Evolutionary conservation across 2,888 invertebrate genomes (phyloP), one percentile per base, ranked within the genome.

Genomic region (Cinara cedri): DNA sequence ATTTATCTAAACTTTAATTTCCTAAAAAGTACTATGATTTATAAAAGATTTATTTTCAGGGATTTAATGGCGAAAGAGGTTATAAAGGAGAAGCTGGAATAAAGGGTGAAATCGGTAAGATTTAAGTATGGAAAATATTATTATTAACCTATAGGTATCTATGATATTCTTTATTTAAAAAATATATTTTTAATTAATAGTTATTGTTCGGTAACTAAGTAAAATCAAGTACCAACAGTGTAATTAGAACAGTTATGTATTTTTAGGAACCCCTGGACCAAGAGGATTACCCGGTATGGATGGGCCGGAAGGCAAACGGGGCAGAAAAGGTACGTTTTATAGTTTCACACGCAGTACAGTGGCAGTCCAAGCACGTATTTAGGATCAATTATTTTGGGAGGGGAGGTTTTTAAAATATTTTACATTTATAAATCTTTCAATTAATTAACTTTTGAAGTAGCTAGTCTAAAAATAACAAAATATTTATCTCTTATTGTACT

Each of bases 261-360:
- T 26, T 54, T 13, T 14, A 78, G 78, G 95, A 8, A 86, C 88
- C 1, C 87, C 89, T 1, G 94, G 95, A 1, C 91, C 92, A 3
- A 88, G 93, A 82, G 94, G 94, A 26, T 84, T 92, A 13, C 92
- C 93, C 1, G 94, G 95, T 1, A 87, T 89, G 6, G 85, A 89
- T 8, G 95, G 94, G 0, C 89, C 91, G 0, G 92, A 94, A 84
- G 94, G 93, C 4, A 94, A 94, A 87, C 89, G 93, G 81, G 94
- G 94, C 0, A 93, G 93, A 85, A 87, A 93, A 82, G 93, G 94
- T 1, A 89, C 91, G 83, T 87, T 19, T 3, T 13, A 16, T 63
- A 63, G 42, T 51, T 63, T 3, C 1, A 34, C 6, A 34, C 34
- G 34, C 34, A 63, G 19, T 44, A n/a, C n/a, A n/a, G n/a, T n/a